Base-by-base conservation (phyloP, 2,113 vertebrate genomes). In the Cottus gobio region DNA sequence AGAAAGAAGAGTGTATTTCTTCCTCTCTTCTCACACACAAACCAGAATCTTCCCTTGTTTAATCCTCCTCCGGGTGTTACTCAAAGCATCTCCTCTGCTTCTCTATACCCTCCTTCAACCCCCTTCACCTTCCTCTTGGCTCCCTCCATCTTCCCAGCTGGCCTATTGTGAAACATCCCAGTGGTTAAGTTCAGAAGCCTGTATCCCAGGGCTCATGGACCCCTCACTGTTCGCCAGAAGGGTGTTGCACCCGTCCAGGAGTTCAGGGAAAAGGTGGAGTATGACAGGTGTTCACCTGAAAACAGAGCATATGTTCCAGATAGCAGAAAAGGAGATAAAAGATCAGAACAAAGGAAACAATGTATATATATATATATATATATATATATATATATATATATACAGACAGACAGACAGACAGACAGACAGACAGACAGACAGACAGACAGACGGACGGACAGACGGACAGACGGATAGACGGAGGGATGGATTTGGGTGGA, bases 101-200 rank as follows among this genome's bases (percentile, higher is more conserved):
- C 77, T 74, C 60, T 75, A 54, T 54, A 87, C 66, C 79, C 22
- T 83, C 68, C 58, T 63, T 79, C 75, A 77, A 85, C 71, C 77
- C 71, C 42, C 42, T 44, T 44, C 42, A 44, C 42, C 82, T 89
- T 89, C 73, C 75, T 57, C 61, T 82, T 89, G 85, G 83, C 86
- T 86, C 68, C 78, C 52, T 50, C 39, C 0, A n/a, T 67, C 77
- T 82, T 87, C 84, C 89, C 89, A 85, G 78, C 73, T 87, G 88
- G 90, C 65, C 68, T 90, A 72, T 90, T 92, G 86, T 90, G 85
- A 89, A 92, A 91, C 83, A 85, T 80, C 88, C 73, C 77, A 65
- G 62, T 84, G 80, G 86, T 81, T 81, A 82, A 61, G 69, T 80
- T 92, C 89, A 90, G 78, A 89, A 84, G 64, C 77, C 79, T 63